phyloP scores from a whole-genome alignment of 1,140 invertebrate species.

The Macrobrachium rosenbergii region DNA sequence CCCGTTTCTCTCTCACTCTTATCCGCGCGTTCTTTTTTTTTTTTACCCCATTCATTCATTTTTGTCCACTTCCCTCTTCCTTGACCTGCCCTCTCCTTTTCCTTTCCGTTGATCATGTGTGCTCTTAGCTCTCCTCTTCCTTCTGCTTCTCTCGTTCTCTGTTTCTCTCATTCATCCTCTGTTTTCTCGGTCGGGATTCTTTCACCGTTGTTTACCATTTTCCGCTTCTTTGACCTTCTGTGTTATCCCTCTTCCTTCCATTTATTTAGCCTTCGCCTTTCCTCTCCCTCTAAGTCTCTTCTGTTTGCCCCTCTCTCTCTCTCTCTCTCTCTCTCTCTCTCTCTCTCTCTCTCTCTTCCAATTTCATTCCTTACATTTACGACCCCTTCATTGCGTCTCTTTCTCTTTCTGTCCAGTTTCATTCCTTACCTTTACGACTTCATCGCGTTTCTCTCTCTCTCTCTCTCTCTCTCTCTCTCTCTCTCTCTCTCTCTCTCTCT shows the following conservation, averaged over 20 bases:
- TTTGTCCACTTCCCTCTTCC: too few species aligned
- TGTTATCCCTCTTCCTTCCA: neutral
- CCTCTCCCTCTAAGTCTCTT: neutral
- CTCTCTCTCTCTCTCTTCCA: slow-evolving; percentile 1
- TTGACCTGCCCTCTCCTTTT: neutral
- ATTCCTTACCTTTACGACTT: neutral
- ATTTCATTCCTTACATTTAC: slow-evolving; percentile 12
- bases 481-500: neutral
- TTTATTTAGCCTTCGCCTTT: neutral
- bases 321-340: neutral
- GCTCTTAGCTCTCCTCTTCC: too few species aligned
- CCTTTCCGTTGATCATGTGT: neutral
- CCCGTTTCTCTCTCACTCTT: too few species aligned
- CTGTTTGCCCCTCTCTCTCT: neutral
- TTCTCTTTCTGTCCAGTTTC: neutral
- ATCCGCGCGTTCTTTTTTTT: too few species aligned
- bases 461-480: neutral
- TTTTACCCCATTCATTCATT: too few species aligned
- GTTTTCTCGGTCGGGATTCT: neutral
- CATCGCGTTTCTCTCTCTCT: neutral
- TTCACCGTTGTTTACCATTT: neutral
- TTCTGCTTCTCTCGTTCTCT: neutral
- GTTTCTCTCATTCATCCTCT: neutral
- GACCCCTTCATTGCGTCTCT: neutral
- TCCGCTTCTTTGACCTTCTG: neutral